A percentile compares a stretch with the other conserved stretches of the same genome.
Conservation (phyloP, 2,888 invertebrate genomes). For the Nomada lathburiana region DNA sequence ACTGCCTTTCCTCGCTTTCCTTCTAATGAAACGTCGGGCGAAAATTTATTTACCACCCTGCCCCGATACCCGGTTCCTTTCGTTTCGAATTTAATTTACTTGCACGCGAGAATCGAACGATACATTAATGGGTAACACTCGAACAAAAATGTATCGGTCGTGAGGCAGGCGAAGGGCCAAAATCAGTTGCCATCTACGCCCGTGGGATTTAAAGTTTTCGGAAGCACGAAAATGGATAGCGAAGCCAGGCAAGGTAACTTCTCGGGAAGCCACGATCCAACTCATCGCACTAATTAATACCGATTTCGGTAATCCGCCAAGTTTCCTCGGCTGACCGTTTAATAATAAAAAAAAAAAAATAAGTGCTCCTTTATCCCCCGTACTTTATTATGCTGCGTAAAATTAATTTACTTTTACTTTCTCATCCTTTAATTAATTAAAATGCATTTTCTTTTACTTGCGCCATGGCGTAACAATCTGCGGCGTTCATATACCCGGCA, state of each 20-base stretch:
- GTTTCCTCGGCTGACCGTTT: slow-evolving; percentile 4
- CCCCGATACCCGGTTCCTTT: background rate
- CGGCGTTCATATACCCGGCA: slow-evolving; percentile 51
- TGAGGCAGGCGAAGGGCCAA: slow-evolving; percentile 10
- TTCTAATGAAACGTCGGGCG: slow-evolving; percentile 59
- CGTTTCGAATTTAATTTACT: background rate
- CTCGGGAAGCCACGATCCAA: slow-evolving; percentile 44
- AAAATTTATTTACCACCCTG: slow-evolving; percentile 46
- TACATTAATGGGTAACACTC: slow-evolving; percentile 42
- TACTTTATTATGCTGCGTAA: no score
- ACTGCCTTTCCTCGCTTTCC: slow-evolving; percentile 8
- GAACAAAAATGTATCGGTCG: slow-evolving; percentile 23
- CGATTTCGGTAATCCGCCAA: slow-evolving; percentile 59
- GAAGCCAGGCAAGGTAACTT: slow-evolving; percentile 59
- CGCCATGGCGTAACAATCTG: slow-evolving; percentile 42
- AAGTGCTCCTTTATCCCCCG: no score
- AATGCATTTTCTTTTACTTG: background rate
- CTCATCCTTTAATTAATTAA: background rate
- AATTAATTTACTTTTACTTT: background rate
- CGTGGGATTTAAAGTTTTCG: slow-evolving; percentile 65
- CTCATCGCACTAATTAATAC: slow-evolving; percentile 67
- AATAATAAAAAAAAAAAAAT: background rate
- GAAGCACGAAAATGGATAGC: slow-evolving; percentile 69
- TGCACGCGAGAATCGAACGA: background rate
- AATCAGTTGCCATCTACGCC: slow-evolving; percentile 47